Conservation (phyloP, 2,797 vertebrate species). For the Heteromormyrus szaboi region DNA sequence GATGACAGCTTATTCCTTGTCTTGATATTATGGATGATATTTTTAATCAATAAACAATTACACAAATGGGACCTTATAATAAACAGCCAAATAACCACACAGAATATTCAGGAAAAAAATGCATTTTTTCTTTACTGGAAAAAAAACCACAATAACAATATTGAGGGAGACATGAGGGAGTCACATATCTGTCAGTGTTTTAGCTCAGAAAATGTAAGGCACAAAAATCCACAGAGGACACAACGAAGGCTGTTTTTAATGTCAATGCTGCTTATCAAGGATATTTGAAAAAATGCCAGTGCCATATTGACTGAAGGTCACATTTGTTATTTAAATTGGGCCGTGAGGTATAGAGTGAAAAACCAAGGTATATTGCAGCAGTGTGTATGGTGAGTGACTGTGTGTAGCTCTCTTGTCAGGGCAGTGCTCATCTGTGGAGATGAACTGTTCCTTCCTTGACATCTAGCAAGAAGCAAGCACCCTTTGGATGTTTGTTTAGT, state of each 20-base stretch:
- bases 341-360: background rate
- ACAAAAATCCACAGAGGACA: conserved; percentile 7
- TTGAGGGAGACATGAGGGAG: background rate
- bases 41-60: background rate
- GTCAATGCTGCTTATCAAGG: conserved; percentile 12
- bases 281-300: background rate
- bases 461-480: background rate
- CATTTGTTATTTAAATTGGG: background rate
- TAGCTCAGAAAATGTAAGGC: background rate
- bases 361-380: background rate
- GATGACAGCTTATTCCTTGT: background rate
- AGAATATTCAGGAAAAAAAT: background rate
- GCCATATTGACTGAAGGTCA: background rate
- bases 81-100: background rate
- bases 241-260: conserved; percentile 25
- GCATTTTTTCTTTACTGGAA: background rate
- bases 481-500: background rate
- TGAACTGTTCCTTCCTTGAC: background rate
- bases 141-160: background rate
- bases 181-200: background rate
- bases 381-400: background rate
- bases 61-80: background rate
- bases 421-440: background rate
- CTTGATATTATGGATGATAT: background rate
- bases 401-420: background rate